Percentiles rank a stretch among this genome's conserved stretches.
These are phyloP conservation scores for Aspidoscelis tigris DNA, from an alignment of 2,113 vertebrate genomes.

Conservation along the genomic window DNA sequence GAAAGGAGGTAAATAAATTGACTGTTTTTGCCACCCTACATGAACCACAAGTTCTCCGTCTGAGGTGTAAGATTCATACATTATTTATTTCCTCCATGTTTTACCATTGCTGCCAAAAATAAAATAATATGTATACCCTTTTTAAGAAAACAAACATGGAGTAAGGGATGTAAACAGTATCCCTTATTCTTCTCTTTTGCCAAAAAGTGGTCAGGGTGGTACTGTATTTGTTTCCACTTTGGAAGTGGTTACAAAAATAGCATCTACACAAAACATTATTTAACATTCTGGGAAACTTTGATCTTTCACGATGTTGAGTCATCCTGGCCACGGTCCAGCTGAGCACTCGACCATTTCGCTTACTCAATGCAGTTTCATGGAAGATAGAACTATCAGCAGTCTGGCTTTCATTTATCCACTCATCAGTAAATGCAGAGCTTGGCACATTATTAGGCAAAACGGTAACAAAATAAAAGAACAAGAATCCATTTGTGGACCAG, in stretches of 20 bases:
- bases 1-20: too few relatives aligned
- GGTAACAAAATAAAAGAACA: not conserved
- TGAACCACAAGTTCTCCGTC: not conserved
- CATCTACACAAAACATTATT: not conserved
- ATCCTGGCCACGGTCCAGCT: constrained; percentile 3
- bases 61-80: not conserved
- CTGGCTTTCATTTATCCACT: not conserved
- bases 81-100: not conserved
- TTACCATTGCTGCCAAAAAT: not conserved
- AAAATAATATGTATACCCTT: too few relatives aligned
- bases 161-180: not conserved
- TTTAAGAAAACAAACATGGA: too few relatives aligned
- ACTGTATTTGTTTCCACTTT: not conserved
- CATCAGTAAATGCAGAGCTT: constrained; percentile 7
- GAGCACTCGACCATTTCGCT: constrained; percentile 7
- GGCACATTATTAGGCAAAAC: not conserved
- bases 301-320: constrained; percentile 7
- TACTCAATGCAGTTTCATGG: not conserved
- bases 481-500: constrained; percentile 1
- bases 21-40: not conserved
- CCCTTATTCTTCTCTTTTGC: not conserved
- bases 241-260: not conserved
- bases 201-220: not conserved
- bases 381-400: constrained; percentile 3
- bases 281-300: constrained; percentile 11